A percentile compares a stretch with the other conserved stretches of the same genome.
phyloP scores from a whole-genome alignment of 2,888 invertebrate genomes.

The Stramonita haemastoma region DNA sequence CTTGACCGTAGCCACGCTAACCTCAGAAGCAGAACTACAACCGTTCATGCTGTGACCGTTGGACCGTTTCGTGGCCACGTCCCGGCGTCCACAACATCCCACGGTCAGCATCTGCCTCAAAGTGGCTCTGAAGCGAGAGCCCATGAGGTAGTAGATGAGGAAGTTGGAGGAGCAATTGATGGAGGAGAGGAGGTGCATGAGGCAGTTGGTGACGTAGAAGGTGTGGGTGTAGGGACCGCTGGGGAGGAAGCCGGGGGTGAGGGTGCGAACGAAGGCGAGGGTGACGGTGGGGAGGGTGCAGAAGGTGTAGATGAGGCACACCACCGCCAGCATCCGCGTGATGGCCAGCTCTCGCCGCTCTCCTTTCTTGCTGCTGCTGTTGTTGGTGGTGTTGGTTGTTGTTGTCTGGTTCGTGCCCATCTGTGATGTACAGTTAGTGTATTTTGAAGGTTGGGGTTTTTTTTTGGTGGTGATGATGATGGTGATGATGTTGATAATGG shows the following conservation, averaged over 20 bases:
- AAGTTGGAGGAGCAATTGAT: constrained; percentile 30
- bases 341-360: constrained; percentile 15
- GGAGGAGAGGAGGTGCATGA: constrained; percentile 20
- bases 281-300: constrained; percentile 30
- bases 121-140: constrained; percentile 15
- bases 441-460: too few species aligned
- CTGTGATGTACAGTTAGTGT: too few species aligned
- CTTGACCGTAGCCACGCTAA: too few species aligned
- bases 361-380: too few species aligned
- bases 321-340: constrained; percentile 24
- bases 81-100: too few species aligned
- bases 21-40: too few species aligned
- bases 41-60: too few species aligned
- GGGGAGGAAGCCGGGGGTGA: constrained; percentile 20
- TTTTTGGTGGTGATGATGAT: too few species aligned
- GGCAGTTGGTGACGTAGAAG: constrained; percentile 27
- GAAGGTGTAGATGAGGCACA: constrained; percentile 22
- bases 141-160: constrained; percentile 26
- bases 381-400: background rate
- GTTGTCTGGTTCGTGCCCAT: too few species aligned
- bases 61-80: too few species aligned
- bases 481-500: too few species aligned
- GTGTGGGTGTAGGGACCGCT: constrained; percentile 8
- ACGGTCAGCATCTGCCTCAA: background rate
- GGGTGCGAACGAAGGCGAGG: constrained; percentile 16